Evolutionary conservation across 2,888 invertebrate species (phyloP).

Genomic region (Merodon equestris): DNA sequence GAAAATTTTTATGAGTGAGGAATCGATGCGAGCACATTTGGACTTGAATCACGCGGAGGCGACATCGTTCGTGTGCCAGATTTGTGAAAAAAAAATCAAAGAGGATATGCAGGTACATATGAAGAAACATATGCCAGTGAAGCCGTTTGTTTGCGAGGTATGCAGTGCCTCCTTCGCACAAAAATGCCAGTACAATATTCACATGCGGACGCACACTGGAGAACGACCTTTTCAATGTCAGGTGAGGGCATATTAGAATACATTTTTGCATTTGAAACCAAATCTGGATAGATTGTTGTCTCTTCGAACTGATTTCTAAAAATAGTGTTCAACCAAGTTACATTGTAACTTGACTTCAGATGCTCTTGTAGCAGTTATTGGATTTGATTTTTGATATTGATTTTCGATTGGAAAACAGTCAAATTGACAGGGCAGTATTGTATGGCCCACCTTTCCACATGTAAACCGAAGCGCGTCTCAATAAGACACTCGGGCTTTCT

Average conservation of each 20-base stretch:
- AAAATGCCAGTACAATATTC: slow-evolving; percentile 90
- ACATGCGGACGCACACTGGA: slow-evolving; percentile 90
- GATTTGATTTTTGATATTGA: too few relatives aligned
- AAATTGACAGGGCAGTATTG: too few relatives aligned
- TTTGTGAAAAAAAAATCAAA: slow-evolving; percentile 89
- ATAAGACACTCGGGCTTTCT: too few relatives aligned
- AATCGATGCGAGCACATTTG: slow-evolving; percentile 86
- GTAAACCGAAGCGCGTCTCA: too few relatives aligned
- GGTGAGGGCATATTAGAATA: slow-evolving; percentile 79
- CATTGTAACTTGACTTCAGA: too few relatives aligned
- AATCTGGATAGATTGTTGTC: too few relatives aligned
- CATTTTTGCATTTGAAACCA: too few relatives aligned
- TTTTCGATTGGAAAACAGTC: too few relatives aligned
- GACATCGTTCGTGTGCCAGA: slow-evolving; percentile 87
- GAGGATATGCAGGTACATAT: slow-evolving; percentile 88
- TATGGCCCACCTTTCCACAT: too few relatives aligned
- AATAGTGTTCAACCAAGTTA: too few relatives aligned
- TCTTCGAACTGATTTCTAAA: too few relatives aligned
- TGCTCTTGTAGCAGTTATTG: too few relatives aligned
- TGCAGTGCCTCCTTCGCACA: slow-evolving; percentile 91
- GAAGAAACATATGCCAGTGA: slow-evolving; percentile 86
- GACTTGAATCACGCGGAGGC: slow-evolving; percentile 87
- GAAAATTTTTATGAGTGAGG: slow-evolving; percentile 86
- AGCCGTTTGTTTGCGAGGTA: slow-evolving; percentile 88
- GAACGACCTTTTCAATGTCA: slow-evolving; percentile 90